A percentile compares a stretch with the other conserved stretches of the same genome.
Evolutionary conservation across 2,888 invertebrate species (phyloP).

Genomic region (Callyntrura guangdongensis): DNA sequence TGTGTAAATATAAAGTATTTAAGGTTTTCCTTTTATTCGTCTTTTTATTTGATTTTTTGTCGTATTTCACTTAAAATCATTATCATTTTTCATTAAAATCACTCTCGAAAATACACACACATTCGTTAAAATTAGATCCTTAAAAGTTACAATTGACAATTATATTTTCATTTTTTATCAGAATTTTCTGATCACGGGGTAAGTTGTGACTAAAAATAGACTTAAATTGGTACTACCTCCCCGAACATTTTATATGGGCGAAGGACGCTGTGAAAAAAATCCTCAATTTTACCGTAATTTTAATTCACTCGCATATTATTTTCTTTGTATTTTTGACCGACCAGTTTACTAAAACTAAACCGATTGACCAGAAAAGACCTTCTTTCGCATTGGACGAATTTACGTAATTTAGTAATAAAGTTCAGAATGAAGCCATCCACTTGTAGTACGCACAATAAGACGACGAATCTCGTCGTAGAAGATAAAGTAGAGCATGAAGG

Average conservation of each 20-base stretch:
- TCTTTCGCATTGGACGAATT: background rate
- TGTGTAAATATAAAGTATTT: too few relatives aligned
- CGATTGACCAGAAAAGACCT: background rate
- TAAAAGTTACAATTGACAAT: background rate
- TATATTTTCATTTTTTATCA: too few relatives aligned
- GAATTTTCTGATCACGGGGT: background rate
- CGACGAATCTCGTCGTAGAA: slow-evolving; percentile 87
- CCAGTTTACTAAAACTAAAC: background rate
- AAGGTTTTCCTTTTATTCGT: background rate
- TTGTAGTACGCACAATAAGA: slow-evolving; percentile 62
- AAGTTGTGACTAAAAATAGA: slow-evolving; percentile 29
- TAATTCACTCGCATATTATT: too few relatives aligned
- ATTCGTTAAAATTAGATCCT: background rate
- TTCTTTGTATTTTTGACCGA: too few relatives aligned
- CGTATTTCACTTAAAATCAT: background rate
- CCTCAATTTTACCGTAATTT: too few relatives aligned
- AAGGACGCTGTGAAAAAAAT: background rate
- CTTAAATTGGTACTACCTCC: too few relatives aligned
- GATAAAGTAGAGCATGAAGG: slow-evolving; percentile 88
- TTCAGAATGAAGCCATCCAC: slow-evolving; percentile 74
- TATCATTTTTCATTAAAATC: background rate
- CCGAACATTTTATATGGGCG: too few relatives aligned
- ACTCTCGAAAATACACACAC: background rate
- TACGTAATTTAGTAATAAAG: slow-evolving; percentile 62
- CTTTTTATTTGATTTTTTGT: background rate